A percentile compares a stretch with the other conserved stretches of the same genome.
phyloP scores from a whole-genome alignment of 2,797 vertebrate species.

The Kryptolebias ocellatus region DNA sequence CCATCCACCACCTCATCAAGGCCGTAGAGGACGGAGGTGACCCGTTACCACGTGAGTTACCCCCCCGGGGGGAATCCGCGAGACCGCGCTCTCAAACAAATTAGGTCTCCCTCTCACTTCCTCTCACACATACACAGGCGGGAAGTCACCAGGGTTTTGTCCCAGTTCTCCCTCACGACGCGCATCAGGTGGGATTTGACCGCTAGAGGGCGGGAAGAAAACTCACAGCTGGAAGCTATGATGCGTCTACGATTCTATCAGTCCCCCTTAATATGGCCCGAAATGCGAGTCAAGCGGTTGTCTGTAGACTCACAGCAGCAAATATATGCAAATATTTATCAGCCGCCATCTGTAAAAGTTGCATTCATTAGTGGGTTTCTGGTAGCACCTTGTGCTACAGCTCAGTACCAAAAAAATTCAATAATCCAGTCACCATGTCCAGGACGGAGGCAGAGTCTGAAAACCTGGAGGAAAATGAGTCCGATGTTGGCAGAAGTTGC shows the following conservation, averaged over 20 bases:
- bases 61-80: slow-evolving; percentile 18
- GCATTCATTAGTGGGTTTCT: neutral
- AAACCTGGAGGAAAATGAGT: no score
- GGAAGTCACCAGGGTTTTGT: slow-evolving; percentile 66
- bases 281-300: no score
- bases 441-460: no score
- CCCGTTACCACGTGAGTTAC: slow-evolving; percentile 89
- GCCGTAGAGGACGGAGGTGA: slow-evolving; percentile 89
- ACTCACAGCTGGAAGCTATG: slow-evolving; percentile 12
- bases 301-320: neutral
- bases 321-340: neutral
- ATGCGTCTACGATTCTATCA: no score
- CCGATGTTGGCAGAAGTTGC: no score
- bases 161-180: slow-evolving; percentile 60
- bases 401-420: neutral
- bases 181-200: slow-evolving; percentile 56
- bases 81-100: slow-evolving; percentile 40
- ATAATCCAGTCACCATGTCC: no score
- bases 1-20: slow-evolving; percentile 86
- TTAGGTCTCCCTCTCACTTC: slow-evolving; percentile 58
- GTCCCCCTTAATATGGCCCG: no score
- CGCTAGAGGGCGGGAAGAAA: slow-evolving; percentile 53
- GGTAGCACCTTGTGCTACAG: neutral
- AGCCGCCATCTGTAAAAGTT: neutral
- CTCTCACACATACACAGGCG: slow-evolving; percentile 38